Conservation (phyloP, 1,140 invertebrate species). For the Drosophila pachea region DNA sequence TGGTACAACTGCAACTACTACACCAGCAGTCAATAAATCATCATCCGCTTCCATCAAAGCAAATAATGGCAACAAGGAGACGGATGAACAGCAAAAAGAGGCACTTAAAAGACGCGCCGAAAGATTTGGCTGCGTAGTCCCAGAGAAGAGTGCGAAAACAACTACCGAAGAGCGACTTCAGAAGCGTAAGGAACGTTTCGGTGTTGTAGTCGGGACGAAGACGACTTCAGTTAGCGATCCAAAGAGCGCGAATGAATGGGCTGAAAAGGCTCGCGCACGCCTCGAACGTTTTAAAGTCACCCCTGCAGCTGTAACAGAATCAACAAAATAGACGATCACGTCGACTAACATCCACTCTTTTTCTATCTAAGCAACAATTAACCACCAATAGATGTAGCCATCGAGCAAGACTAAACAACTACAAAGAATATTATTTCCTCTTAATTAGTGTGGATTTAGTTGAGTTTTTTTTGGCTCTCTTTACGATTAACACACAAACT, state of each 20-base stretch:
- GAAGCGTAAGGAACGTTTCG: conserved; percentile 86
- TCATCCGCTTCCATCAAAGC: conserved; percentile 56
- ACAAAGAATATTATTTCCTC: conserved; percentile 8
- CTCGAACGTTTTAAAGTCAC: conserved; percentile 71
- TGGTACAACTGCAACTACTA: conserved; percentile 1
- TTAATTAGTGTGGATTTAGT: not conserved
- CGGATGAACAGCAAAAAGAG: conserved; percentile 81
- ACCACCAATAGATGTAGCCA: conserved; percentile 24
- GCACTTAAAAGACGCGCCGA: conserved; percentile 87
- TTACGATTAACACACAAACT: not conserved
- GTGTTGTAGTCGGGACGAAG: conserved; percentile 44
- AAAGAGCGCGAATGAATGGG: conserved; percentile 52
- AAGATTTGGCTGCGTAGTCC: conserved; percentile 87
- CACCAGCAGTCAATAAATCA: conserved; percentile 81
- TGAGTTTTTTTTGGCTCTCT: not conserved
- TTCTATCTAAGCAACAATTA: conserved; percentile 37
- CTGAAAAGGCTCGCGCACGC: conserved; percentile 71
- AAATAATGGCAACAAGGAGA: conserved; percentile 60
- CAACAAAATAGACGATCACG: conserved; percentile 27
- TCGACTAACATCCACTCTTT: conserved; percentile 15
- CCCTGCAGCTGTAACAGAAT: not conserved
- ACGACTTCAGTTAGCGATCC: conserved; percentile 23
- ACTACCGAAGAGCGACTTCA: conserved; percentile 84
- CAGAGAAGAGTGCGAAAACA: conserved; percentile 83
- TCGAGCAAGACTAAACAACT: conserved; percentile 24